Percentiles rank a stretch among this genome's conserved stretches.
Evolutionary conservation across 2,113 vertebrate genomes (phyloP).

Genomic region (Notothenia rossii): DNA sequence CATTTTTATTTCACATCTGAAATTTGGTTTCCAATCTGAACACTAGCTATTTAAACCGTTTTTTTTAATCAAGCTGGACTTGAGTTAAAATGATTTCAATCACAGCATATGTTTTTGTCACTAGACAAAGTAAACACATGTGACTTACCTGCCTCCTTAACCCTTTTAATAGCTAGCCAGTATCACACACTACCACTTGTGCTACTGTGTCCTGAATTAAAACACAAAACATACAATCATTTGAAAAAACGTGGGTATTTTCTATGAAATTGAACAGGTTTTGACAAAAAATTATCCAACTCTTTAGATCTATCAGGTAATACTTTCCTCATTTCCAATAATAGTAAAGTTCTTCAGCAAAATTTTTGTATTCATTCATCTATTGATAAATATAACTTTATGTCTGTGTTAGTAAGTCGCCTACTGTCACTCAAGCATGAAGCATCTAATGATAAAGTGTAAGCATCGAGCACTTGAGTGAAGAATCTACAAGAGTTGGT

Average conservation of each 20-base stretch:
- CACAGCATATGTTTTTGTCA: background rate
- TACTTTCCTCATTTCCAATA: background rate
- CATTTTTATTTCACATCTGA: background rate
- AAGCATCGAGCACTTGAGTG: background rate
- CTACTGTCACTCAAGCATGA: background rate
- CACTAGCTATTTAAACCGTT: background rate
- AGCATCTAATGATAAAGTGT: background rate
- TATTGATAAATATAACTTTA: background rate
- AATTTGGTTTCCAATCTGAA: background rate
- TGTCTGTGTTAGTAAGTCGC: background rate
- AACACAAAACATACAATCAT: background rate
- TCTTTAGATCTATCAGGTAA: background rate
- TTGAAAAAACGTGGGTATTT: background rate
- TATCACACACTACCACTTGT: background rate
- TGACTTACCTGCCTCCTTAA: background rate
- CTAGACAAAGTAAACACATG: background rate
- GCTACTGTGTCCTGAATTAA: background rate
- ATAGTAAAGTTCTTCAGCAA: no score
- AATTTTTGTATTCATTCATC: background rate
- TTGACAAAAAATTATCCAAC: background rate
- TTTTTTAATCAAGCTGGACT: background rate
- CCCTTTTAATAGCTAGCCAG: background rate
- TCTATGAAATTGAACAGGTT: background rate
- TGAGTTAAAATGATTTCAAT: background rate
- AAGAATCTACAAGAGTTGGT: background rate